Conservation (phyloP, 2,113 vertebrate species). For the Vanacampus margaritifer region DNA sequence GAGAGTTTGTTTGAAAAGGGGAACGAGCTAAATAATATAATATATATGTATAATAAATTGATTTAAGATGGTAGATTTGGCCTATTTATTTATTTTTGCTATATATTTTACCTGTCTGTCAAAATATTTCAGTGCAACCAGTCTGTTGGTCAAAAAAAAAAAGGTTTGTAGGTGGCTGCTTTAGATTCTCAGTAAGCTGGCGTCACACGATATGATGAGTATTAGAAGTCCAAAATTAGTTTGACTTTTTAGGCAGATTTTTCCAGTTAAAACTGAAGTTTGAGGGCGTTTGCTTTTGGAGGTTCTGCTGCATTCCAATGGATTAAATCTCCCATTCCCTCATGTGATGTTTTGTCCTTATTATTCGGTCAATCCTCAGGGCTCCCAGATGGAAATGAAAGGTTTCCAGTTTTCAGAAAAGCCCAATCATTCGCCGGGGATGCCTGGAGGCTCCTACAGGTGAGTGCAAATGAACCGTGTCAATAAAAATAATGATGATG, state of each 20-base stretch:
- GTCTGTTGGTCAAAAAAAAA: no score
- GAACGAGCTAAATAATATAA: no score
- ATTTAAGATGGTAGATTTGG: no score
- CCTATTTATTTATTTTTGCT: no score
- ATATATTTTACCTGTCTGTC: no score
- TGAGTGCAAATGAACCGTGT: slow-evolving; percentile 47
- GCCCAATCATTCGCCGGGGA: slow-evolving; percentile 80
- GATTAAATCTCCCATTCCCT: neutral
- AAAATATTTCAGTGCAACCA: no score
- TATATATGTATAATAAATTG: no score
- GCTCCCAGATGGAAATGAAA: slow-evolving; percentile 95
- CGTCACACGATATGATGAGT: neutral
- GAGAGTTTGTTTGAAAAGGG: no score
- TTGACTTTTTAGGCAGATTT: neutral
- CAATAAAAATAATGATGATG: neutral
- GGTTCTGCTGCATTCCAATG: neutral
- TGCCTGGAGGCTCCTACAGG: slow-evolving; percentile 86
- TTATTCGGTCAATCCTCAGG: slow-evolving; percentile 54
- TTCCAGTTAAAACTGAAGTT: no score
- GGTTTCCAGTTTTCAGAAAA: slow-evolving; percentile 96
- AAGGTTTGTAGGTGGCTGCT: no score
- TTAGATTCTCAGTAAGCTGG: no score
- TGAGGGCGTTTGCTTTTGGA: no score
- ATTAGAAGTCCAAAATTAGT: neutral
- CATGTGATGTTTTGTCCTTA: neutral